Percentiles rank a stretch among this genome's conserved stretches.
These are phyloP conservation scores for Apogon hyalosoma DNA, from an alignment of 2,797 vertebrate species.

Conservation along the genomic window DNA sequence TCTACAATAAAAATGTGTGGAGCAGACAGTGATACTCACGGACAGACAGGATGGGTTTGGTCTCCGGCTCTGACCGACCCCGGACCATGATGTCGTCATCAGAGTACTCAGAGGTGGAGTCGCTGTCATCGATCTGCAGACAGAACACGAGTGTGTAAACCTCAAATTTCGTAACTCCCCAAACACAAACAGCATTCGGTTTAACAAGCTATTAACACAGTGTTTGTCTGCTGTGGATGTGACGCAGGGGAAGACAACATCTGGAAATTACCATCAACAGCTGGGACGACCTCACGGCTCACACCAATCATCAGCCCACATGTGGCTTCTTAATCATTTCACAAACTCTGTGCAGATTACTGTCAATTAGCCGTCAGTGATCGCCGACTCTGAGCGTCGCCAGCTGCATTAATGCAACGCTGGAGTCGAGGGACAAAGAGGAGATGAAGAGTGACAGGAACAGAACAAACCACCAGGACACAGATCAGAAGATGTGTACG, in stretches of 20 bases:
- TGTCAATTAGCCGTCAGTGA: constrained; percentile 34
- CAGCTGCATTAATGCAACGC: constrained; percentile 23
- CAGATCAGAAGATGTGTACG: too few species aligned
- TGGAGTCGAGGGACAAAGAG: constrained; percentile 1
- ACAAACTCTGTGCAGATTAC: constrained; percentile 35
- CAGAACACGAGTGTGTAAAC: not conserved
- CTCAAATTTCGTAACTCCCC: constrained; percentile 4
- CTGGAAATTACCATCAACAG: constrained; percentile 63
- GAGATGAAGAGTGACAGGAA: constrained; percentile 29
- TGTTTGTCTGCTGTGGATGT: constrained; percentile 29
- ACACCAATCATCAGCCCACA: constrained; percentile 1
- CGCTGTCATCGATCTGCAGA: constrained; percentile 83
- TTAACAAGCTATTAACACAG: constrained; percentile 46
- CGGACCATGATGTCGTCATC: constrained; percentile 86
- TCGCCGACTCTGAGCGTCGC: constrained; percentile 16
- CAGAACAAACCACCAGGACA: too few species aligned
- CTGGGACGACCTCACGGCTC: constrained; percentile 30
- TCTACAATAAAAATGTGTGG: not conserved
- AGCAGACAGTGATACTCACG: constrained; percentile 86
- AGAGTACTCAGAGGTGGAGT: constrained; percentile 89
- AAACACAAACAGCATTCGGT: constrained; percentile 30
- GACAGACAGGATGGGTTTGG: constrained; percentile 92
- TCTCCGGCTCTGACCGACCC: constrained; percentile 88
- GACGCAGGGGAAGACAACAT: constrained; percentile 43
- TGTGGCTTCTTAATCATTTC: constrained; percentile 29